A percentile compares a stretch with the other conserved stretches of the same genome.
phyloP scores from a whole-genome alignment of 2,888 invertebrate genomes.

The Leptopilina myrica region DNA sequence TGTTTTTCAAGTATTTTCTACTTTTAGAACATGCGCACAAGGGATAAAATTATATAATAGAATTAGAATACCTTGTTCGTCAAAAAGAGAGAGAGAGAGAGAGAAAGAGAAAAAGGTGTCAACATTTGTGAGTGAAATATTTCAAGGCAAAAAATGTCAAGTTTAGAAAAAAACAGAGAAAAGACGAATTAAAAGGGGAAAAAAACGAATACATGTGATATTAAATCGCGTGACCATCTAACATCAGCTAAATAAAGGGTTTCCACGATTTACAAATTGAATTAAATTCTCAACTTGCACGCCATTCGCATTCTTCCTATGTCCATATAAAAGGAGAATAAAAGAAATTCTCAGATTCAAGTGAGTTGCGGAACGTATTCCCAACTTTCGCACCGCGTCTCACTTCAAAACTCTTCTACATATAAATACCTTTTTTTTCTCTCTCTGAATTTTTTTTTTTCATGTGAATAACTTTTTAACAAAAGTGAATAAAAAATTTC shows the following conservation, averaged over 20 bases:
- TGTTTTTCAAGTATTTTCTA: too few relatives aligned
- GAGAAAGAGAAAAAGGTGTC: not conserved
- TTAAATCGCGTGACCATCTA: slow-evolving; percentile 72
- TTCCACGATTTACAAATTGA: slow-evolving; percentile 73
- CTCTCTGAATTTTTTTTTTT: not conserved
- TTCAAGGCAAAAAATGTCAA: slow-evolving; percentile 27
- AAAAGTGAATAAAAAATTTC: too few relatives aligned
- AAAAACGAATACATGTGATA: slow-evolving; percentile 37
- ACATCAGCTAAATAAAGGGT: slow-evolving; percentile 74
- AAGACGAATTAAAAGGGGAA: too few relatives aligned
- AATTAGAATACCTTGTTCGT: slow-evolving; percentile 1
- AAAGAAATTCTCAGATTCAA: slow-evolving; percentile 60
- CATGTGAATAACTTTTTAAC: not conserved
- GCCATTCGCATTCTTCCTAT: slow-evolving; percentile 67
- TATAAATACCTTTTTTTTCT: not conserved
- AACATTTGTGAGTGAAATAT: not conserved
- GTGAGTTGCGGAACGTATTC: slow-evolving; percentile 74
- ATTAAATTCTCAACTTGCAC: slow-evolving; percentile 74
- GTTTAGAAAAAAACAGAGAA: slow-evolving; percentile 1
- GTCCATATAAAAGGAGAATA: slow-evolving; percentile 69
- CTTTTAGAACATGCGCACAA: too few relatives aligned
- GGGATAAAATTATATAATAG: not conserved
- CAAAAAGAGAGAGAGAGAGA: not conserved
- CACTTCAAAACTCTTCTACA: slow-evolving; percentile 68
- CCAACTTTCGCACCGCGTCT: slow-evolving; percentile 72